Base-by-base conservation (phyloP, 2,888 invertebrate genomes). In the Pandemis cinnamomeana region DNA sequence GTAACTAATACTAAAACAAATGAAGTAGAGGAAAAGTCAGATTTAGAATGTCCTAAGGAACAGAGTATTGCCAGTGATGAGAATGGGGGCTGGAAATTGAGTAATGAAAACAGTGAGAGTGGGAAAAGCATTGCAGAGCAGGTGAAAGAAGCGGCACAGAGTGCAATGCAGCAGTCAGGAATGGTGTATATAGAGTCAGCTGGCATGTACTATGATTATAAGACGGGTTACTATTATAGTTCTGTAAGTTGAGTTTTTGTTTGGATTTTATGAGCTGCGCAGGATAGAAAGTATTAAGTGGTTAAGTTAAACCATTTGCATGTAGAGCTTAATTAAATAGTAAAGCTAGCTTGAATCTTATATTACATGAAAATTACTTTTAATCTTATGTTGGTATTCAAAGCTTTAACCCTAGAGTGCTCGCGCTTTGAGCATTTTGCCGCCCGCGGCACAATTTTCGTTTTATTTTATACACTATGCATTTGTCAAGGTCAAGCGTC, bases 211-310 rank as follows among this genome's bases (percentile, higher is more conserved):
- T 98, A 98, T 89, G 98, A 98, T 89, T 97, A 96, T 80, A 96
- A 96, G 83, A 97, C 97, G 79, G 98, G 98, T 77, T 98, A 98
- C 91, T 98, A 98, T 91, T 98, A 98, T 86, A 97, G 98, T 94
- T 96, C 97, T 80, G 98, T 98, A 95, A 94, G 95, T 94, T 20
- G 27, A 7, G 13, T 15, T n/a, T 55, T 53, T 55, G 8, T 6
- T 55, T 55, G 7, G 7, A 55, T 53, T 53, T n/a, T 53, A 53
- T 48, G 27, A 36, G 27, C 27, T 36, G 27, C 4, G 1, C 1
- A 36, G 27, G 27, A 36, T 36, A 36, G 27, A 36, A 2, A 36
- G 27, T 36, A 36, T 36, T 36, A 36, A 36, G 27, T 36, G 27
- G 27, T 36, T 20, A 20, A 20, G 27, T 36, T 20, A 20, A 20